A percentile compares a stretch with the other conserved stretches of the same genome.
Evolutionary conservation across 2,888 invertebrate genomes (phyloP).

Genomic region (Andrena bucephala): DNA sequence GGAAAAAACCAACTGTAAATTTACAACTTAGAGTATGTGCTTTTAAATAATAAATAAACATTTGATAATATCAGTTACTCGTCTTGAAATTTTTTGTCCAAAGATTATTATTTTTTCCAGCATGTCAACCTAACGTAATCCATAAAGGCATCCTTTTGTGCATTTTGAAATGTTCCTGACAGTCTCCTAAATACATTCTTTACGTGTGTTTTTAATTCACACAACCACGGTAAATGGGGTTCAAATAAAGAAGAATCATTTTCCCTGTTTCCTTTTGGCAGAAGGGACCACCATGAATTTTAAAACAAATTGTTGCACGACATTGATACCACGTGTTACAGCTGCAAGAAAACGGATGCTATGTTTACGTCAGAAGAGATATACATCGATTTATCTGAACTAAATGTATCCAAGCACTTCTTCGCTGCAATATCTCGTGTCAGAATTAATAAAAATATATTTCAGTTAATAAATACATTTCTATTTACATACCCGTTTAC

Average conservation of each 20-base stretch:
- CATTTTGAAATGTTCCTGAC: constrained; percentile 57
- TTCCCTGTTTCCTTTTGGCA: constrained; percentile 36
- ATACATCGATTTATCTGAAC: not conserved
- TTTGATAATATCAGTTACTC: too few relatives aligned
- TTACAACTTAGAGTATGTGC: too few relatives aligned
- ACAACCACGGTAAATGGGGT: constrained; percentile 30
- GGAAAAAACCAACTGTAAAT: too few relatives aligned
- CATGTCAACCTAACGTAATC: too few relatives aligned
- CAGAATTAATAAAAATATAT: too few relatives aligned
- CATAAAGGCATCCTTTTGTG: constrained; percentile 31
- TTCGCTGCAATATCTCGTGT: too few relatives aligned
- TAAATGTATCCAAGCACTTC: not conserved
- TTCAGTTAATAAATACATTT: too few relatives aligned
- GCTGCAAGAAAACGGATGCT: constrained; percentile 31
- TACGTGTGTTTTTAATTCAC: constrained; percentile 31
- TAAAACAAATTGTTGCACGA: constrained; percentile 27
- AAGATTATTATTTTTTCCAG: too few relatives aligned
- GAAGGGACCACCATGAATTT: constrained; percentile 28
- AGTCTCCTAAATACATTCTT: constrained; percentile 51
- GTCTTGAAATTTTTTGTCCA: too few relatives aligned
- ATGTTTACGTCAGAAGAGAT: constrained; percentile 13
- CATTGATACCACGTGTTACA: constrained; percentile 11
- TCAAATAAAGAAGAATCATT: constrained; percentile 35
- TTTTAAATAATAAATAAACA: too few relatives aligned
- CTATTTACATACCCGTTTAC: too few relatives aligned